phyloP scores from a whole-genome alignment of 2,888 invertebrate genomes.

The Tinea trinotella region DNA sequence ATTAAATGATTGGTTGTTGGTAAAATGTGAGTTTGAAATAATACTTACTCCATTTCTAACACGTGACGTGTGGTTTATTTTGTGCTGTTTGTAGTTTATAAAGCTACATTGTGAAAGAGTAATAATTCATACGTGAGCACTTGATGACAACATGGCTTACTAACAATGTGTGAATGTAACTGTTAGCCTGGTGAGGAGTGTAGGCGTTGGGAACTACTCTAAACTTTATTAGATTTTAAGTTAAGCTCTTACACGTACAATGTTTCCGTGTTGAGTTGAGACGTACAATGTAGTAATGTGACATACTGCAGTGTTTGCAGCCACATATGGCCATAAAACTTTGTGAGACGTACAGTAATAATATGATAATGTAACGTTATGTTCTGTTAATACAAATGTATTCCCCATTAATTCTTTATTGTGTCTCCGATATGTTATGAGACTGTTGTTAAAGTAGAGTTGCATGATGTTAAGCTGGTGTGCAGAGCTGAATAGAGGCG shows the following conservation, averaged over 20 bases:
- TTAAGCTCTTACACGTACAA: conserved; percentile 20
- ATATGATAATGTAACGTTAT: neutral
- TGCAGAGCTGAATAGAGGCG: too few species aligned
- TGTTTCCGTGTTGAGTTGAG: conserved; percentile 5
- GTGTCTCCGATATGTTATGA: too few species aligned
- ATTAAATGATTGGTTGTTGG: too few species aligned
- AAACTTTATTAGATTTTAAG: conserved; percentile 25
- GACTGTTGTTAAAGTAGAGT: too few species aligned
- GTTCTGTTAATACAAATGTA: neutral
- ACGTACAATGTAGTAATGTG: neutral
- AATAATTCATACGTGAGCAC: neutral
- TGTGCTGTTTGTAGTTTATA: too few species aligned
- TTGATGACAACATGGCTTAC: neutral
- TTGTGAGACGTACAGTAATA: conserved; percentile 2
- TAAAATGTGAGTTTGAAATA: too few species aligned
- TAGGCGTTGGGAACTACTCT: conserved; percentile 22
- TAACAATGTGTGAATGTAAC: conserved; percentile 17
- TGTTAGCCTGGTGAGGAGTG: conserved; percentile 14
- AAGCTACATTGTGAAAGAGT: neutral
- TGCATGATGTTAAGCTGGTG: too few species aligned
- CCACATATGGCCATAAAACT: conserved; percentile 14
- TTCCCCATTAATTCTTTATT: too few species aligned
- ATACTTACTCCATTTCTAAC: too few species aligned
- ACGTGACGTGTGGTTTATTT: too few species aligned
- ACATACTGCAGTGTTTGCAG: neutral